A percentile compares a stretch with the other conserved stretches of the same genome.
These are phyloP conservation scores for Bufotes viridis DNA, from an alignment of 2,797 vertebrate genomes.

Conservation along the genomic window DNA sequence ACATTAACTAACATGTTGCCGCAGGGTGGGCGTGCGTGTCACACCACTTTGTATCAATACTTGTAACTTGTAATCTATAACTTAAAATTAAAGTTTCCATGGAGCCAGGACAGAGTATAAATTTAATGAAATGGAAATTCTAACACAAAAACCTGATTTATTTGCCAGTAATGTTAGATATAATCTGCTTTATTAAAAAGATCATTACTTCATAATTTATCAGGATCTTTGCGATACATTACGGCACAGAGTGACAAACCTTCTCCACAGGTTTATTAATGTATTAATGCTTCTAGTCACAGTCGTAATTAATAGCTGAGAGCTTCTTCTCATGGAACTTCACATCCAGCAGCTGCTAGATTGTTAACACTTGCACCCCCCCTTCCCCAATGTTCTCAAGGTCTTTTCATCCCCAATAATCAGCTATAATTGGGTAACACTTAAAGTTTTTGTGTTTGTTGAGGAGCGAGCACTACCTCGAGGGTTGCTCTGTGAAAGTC, in stretches of 20 bases:
- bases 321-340: slow-evolving; percentile 12
- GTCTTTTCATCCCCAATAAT: neutral
- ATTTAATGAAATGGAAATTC: neutral
- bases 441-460: neutral
- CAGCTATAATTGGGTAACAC: slow-evolving; percentile 12
- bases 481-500: slow-evolving; percentile 8
- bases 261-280: neutral
- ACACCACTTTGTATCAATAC: neutral
- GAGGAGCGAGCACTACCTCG: neutral
- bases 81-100: neutral
- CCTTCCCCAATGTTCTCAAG: neutral
- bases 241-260: neutral
- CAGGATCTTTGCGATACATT: neutral
- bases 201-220: neutral
- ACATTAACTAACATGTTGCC: no score
- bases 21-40: neutral
- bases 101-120: neutral
- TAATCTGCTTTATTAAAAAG: slow-evolving; percentile 15
- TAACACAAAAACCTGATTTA: neutral
- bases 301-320: slow-evolving; percentile 13
- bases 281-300: neutral
- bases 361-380: neutral
- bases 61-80: neutral
- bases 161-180: neutral
- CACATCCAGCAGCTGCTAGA: neutral